Conservation (phyloP, 2,797 vertebrate genomes). For the Acropternis orthonyx region DNA sequence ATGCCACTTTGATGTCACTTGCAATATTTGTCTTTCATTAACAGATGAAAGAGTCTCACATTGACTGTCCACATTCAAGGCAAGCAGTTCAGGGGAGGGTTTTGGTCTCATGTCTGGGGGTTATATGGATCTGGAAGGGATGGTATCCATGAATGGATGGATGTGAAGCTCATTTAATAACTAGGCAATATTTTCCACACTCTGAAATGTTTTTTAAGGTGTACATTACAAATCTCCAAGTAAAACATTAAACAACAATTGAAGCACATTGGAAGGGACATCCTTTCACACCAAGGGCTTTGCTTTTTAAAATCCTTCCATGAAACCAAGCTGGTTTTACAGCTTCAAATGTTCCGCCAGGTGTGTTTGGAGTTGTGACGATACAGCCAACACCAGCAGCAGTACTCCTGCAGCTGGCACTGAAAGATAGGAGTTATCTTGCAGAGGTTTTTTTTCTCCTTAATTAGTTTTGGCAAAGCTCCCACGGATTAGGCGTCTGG, state of each 20-base stretch:
- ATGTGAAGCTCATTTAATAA: background rate
- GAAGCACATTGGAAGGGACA: background rate
- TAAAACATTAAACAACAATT: background rate
- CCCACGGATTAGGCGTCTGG: background rate
- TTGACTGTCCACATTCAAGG: background rate
- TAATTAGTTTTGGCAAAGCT: constrained; percentile 18
- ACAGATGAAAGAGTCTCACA: background rate
- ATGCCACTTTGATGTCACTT: background rate
- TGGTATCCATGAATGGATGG: background rate
- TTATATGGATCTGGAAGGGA: background rate
- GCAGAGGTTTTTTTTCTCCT: background rate
- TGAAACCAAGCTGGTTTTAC: background rate
- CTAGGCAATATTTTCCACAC: background rate
- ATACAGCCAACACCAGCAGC: background rate
- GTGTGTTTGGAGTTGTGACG: background rate
- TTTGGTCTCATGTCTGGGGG: background rate
- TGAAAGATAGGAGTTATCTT: constrained; percentile 2
- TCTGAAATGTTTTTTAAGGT: background rate
- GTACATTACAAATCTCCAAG: background rate
- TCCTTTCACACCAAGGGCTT: background rate
- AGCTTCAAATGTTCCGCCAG: background rate
- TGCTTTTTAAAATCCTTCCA: background rate
- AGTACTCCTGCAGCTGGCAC: background rate
- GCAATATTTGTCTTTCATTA: background rate
- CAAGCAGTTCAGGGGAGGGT: background rate